phyloP scores from a whole-genome alignment of 64 coral and sea anemone species.

The Orbicella faveolata region DNA sequence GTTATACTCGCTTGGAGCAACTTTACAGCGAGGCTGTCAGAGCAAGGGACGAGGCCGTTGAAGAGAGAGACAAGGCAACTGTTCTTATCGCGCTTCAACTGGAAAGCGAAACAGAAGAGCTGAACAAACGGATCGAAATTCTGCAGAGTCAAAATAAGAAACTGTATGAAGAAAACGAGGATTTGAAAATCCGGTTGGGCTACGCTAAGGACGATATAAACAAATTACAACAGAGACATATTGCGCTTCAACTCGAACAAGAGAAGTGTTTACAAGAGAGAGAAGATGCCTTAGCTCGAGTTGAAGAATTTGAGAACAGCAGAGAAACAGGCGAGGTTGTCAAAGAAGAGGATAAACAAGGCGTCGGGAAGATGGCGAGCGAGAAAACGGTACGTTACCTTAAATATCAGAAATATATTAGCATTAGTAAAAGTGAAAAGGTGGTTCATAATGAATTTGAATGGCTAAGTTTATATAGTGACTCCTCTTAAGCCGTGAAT shows the following conservation, averaged over 20 bases:
- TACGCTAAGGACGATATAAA: slow-evolving; percentile 69
- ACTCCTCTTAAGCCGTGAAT: no score
- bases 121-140: slow-evolving; percentile 56
- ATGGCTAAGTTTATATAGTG: background rate
- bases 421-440: background rate
- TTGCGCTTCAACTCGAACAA: slow-evolving; percentile 65
- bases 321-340: background rate
- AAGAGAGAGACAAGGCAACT: slow-evolving; percentile 76
- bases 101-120: slow-evolving; percentile 65
- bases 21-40: slow-evolving; percentile 57
- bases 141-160: slow-evolving; percentile 44
- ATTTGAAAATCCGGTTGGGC: slow-evolving; percentile 53
- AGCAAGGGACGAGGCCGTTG: slow-evolving; percentile 68
- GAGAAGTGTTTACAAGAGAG: slow-evolving; percentile 53
- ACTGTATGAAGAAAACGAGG: slow-evolving; percentile 59
- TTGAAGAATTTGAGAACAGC: slow-evolving; percentile 55
- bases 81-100: slow-evolving; percentile 74
- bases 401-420: background rate
- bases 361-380: background rate
- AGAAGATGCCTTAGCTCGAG: slow-evolving; percentile 41
- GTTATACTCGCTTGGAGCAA: slow-evolving; percentile 58
- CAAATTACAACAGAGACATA: slow-evolving; percentile 68
- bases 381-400: slow-evolving; percentile 2
- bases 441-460: background rate
- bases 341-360: background rate